Evolutionary conservation across 2,888 invertebrate genomes (phyloP).

Genomic region (Synanthedon formicaeformis): DNA sequence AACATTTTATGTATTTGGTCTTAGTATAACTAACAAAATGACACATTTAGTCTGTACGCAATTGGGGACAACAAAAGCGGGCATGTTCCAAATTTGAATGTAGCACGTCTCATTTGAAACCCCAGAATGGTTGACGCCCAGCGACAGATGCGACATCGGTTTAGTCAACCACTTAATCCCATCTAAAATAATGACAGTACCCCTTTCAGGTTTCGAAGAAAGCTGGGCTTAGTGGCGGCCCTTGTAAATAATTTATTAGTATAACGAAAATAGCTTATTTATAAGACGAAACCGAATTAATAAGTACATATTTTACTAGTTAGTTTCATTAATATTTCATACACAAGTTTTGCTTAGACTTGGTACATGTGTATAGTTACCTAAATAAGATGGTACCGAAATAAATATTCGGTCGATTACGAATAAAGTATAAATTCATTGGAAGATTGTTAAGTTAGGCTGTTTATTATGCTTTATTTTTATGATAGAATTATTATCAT

Average conservation of each 20-base stretch:
- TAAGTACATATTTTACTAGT: neutral
- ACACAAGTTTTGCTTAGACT: neutral
- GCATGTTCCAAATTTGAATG: neutral
- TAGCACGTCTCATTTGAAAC: neutral
- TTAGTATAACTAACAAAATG: too few relatives aligned
- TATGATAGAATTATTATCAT: too few relatives aligned
- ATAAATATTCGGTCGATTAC: too few relatives aligned
- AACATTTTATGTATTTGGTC: too few relatives aligned
- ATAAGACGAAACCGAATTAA: neutral
- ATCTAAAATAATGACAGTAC: constrained; percentile 24
- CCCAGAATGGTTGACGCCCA: constrained; percentile 16
- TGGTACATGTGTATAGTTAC: too few relatives aligned
- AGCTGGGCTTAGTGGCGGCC: constrained; percentile 5
- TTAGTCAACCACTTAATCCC: constrained; percentile 26
- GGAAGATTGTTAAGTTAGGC: too few relatives aligned
- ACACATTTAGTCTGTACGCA: too few relatives aligned
- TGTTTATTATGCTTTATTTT: too few relatives aligned
- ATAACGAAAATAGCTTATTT: neutral
- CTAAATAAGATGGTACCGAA: too few relatives aligned
- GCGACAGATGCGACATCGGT: constrained; percentile 18
- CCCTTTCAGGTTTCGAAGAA: constrained; percentile 10
- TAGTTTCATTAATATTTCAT: neutral
- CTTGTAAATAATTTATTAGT: constrained; percentile 13
- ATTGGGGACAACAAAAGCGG: constrained; percentile 1
- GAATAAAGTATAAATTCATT: too few relatives aligned